Percentiles rank a stretch among this genome's conserved stretches.
Evolutionary conservation across 2,797 vertebrate species (phyloP).

Genomic region (Pantherophis vulpinus): DNA sequence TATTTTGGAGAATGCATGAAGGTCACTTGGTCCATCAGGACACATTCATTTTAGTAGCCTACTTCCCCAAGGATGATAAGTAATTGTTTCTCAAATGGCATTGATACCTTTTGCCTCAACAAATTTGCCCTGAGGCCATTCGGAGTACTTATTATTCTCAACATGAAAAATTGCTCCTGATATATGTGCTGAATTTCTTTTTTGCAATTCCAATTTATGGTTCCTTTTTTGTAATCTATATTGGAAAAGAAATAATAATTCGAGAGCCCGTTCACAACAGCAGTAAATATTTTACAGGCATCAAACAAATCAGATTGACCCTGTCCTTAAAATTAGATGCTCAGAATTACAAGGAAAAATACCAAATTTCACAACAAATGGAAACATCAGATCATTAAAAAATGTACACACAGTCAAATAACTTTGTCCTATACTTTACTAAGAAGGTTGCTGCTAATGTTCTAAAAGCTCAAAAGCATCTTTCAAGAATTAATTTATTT

Average conservation of each 20-base stretch:
- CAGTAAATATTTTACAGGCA: conserved; percentile 61
- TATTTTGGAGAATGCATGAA: conserved; percentile 70
- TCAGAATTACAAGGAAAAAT: conserved; percentile 45
- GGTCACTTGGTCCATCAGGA: conserved; percentile 73
- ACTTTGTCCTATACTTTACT: background rate
- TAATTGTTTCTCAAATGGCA: conserved; percentile 77
- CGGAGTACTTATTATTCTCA: conserved; percentile 69
- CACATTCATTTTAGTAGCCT: conserved; percentile 61
- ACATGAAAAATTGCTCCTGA: conserved; percentile 70
- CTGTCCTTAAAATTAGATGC: conserved; percentile 56
- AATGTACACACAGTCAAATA: background rate
- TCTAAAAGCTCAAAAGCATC: background rate
- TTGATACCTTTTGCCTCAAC: conserved; percentile 66
- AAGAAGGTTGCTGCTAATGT: background rate
- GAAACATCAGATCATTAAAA: background rate
- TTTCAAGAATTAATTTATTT: background rate
- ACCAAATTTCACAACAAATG: conserved; percentile 30
- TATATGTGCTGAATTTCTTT: conserved; percentile 70
- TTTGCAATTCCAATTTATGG: conserved; percentile 69
- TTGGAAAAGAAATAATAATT: conserved; percentile 70
- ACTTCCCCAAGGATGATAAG: conserved; percentile 68
- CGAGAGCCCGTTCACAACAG: conserved; percentile 64
- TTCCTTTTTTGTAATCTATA: conserved; percentile 62
- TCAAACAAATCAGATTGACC: conserved; percentile 54
- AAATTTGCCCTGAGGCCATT: conserved; percentile 69